phyloP scores from a whole-genome alignment of 1,140 invertebrate genomes.

The Drosophila tani region DNA sequence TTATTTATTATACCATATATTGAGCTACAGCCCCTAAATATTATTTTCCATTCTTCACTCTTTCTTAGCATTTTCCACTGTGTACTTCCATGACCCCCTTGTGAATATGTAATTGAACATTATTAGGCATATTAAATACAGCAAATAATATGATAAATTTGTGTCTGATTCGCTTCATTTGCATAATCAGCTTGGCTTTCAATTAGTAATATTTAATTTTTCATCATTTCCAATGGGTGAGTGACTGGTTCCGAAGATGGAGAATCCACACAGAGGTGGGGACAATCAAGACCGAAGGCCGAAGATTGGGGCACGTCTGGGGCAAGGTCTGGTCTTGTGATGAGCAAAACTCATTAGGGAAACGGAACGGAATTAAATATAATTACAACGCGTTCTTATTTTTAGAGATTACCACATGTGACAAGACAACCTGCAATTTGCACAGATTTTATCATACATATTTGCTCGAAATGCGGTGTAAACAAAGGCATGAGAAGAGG shows the following conservation, averaged over 20 bases:
- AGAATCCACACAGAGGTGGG: constrained; percentile 5
- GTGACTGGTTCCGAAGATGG: constrained; percentile 22
- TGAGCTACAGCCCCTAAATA: too few relatives aligned
- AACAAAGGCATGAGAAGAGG: constrained; percentile 18
- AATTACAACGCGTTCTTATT: constrained; percentile 43
- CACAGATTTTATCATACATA: constrained; percentile 50
- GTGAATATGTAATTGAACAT: constrained; percentile 34
- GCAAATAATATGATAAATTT: constrained; percentile 48
- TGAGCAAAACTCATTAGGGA: constrained; percentile 7
- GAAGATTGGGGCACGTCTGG: constrained; percentile 24
- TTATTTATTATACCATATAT: too few relatives aligned
- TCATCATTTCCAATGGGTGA: constrained; percentile 12
- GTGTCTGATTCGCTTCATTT: constrained; percentile 48
- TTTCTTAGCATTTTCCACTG: too few relatives aligned
- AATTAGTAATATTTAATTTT: constrained; percentile 55
- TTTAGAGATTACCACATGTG: constrained; percentile 44
- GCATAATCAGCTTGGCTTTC: constrained; percentile 61
- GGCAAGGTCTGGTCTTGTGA: constrained; percentile 12
- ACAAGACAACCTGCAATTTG: constrained; percentile 38
- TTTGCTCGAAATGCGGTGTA: constrained; percentile 46
- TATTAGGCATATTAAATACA: constrained; percentile 49
- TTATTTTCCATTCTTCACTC: neutral
- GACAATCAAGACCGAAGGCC: constrained; percentile 26
- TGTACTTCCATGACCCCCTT: constrained; percentile 1
- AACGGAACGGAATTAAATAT: constrained; percentile 34